phyloP scores from a whole-genome alignment of 2,113 vertebrate species.

The Odontophorus gujanensis region DNA sequence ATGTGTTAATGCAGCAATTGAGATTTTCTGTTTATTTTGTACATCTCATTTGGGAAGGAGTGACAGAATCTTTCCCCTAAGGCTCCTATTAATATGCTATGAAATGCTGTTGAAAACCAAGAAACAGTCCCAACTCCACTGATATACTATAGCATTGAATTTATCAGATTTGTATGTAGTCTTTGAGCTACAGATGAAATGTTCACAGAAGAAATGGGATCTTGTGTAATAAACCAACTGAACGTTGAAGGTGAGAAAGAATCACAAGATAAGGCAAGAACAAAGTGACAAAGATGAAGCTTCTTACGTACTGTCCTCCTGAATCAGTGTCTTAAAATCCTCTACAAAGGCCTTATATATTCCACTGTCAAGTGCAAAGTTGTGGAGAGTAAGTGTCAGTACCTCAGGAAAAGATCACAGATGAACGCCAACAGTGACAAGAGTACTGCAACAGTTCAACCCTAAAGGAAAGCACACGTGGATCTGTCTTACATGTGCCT shows the following conservation, averaged over 20 bases:
- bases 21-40: not conserved
- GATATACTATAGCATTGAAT: not conserved
- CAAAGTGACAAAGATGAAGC: not conserved
- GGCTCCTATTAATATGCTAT: not conserved
- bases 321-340: not conserved
- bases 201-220: not conserved
- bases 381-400: not conserved
- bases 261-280: not conserved
- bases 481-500: not conserved
- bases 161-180: not conserved
- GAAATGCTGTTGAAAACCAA: not conserved
- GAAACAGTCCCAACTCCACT: not conserved
- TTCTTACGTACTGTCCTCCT: not conserved
- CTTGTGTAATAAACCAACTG: not conserved
- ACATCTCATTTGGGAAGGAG: not conserved
- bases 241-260: not conserved
- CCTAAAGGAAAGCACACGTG: not conserved
- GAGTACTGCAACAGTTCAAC: not conserved
- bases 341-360: not conserved
- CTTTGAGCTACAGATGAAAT: fast-evolving
- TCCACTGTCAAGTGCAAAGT: not conserved
- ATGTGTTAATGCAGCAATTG: not conserved
- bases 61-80: not conserved
- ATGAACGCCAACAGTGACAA: not conserved
- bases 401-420: not conserved